A percentile compares a stretch with the other conserved stretches of the same genome.
Evolutionary conservation across 2,888 invertebrate species (phyloP).

Genomic region (Drosophila parthenogenetica): DNA sequence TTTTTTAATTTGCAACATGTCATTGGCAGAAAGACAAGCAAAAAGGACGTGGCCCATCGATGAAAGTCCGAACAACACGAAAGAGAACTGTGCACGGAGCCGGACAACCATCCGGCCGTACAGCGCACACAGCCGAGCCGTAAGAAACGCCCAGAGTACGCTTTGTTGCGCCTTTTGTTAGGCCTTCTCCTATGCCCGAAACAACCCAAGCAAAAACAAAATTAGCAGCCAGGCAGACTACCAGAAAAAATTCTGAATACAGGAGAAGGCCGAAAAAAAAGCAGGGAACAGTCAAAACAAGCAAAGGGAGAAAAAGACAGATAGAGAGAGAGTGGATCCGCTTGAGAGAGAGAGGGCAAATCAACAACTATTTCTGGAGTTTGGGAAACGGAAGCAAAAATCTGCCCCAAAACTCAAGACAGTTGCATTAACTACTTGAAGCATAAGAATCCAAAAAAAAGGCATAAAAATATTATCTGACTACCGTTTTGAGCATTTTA

Average conservation of each 20-base stretch:
- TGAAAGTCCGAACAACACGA: slow-evolving; percentile 29
- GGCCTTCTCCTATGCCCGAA: slow-evolving; percentile 41
- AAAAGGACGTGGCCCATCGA: slow-evolving; percentile 70
- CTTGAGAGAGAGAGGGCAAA: slow-evolving; percentile 34
- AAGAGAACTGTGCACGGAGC: slow-evolving; percentile 7
- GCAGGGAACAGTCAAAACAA: slow-evolving; percentile 60
- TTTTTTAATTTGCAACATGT: slow-evolving; percentile 81
- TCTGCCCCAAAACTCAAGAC: neutral
- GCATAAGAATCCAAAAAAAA: neutral
- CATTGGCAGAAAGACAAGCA: slow-evolving; percentile 79
- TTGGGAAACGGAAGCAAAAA: neutral
- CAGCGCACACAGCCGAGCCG: slow-evolving; percentile 6
- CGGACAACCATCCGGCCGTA: slow-evolving; percentile 6
- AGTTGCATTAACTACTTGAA: neutral
- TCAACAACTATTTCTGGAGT: slow-evolving; percentile 39
- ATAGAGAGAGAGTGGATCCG: slow-evolving; percentile 43
- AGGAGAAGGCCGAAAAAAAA: slow-evolving; percentile 28
- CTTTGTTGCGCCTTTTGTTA: slow-evolving; percentile 77
- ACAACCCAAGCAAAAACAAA: slow-evolving; percentile 70
- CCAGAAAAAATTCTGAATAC: slow-evolving; percentile 23
- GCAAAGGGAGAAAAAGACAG: slow-evolving; percentile 15
- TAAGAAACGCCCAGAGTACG: slow-evolving; percentile 53
- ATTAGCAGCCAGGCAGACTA: slow-evolving; percentile 65
- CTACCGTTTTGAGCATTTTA: slow-evolving; percentile 13
- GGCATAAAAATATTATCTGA: neutral